These are phyloP conservation scores for Echinometra lucunter DNA, from an alignment of 53 echinoderm and acorn worm genomes.

Conservation along the genomic window DNA sequence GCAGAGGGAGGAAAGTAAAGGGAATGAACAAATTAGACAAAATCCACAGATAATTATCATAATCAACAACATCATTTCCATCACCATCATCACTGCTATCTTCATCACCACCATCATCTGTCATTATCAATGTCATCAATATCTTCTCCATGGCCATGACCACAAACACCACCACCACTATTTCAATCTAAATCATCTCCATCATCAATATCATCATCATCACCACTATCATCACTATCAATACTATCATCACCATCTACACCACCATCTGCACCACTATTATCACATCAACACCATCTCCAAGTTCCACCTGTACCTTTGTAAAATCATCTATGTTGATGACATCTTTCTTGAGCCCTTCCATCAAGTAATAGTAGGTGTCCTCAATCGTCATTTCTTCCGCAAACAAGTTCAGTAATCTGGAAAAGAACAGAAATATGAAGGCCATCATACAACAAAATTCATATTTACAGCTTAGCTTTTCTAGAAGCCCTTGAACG, in stretches of 20 bases:
- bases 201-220: no score
- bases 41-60: not conserved
- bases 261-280: no score
- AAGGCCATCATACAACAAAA: not conserved
- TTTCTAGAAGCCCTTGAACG: no score
- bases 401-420: constrained; percentile 95
- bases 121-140: not conserved
- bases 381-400: constrained; percentile 99
- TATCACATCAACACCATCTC: not conserved
- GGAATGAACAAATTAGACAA: not conserved
- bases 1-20: constrained; percentile 22
- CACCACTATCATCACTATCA: constrained; percentile 8
- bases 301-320: constrained; percentile 71
- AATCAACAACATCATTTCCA: not conserved
- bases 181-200: not conserved
- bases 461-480: not conserved
- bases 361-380: constrained; percentile 97
- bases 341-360: constrained; percentile 94
- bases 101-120: no score
- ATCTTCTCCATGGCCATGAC: not conserved
- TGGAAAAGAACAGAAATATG: constrained; percentile 31
- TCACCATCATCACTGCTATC: no score
- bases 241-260: not conserved
- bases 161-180: not conserved
- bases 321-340: constrained; percentile 93